A percentile compares a stretch with the other conserved stretches of the same genome.
These are phyloP conservation scores for Cryptotis parvus DNA, from an alignment of 2,113 vertebrate genomes.

Conservation along the genomic window DNA sequence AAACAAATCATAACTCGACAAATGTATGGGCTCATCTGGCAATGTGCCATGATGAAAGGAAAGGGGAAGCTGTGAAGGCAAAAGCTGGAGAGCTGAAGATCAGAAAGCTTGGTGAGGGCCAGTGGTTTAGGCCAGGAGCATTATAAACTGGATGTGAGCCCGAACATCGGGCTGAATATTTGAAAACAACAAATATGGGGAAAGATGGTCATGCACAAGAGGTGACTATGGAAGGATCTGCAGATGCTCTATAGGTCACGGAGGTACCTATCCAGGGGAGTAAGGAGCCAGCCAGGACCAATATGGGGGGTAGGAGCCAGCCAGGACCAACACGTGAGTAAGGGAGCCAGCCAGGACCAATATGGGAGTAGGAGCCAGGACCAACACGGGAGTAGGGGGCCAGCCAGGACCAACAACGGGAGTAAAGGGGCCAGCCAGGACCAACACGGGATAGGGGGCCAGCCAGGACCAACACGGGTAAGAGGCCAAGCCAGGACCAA, in stretches of 20 bases:
- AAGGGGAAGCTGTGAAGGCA: not conserved
- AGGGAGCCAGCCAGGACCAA: too few species aligned
- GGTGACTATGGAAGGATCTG: not conserved
- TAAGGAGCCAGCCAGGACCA: too few species aligned
- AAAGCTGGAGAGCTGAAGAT: not conserved
- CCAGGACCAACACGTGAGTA: too few species aligned
- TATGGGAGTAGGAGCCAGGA: too few species aligned
- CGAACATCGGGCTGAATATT: not conserved
- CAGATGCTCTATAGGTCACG: not conserved
- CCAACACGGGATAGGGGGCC: too few species aligned
- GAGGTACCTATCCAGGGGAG: not conserved
- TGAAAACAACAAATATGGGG: slow-evolving; percentile 34
- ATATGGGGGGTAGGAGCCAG: too few species aligned
- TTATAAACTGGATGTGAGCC: not conserved
- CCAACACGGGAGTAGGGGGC: too few species aligned
- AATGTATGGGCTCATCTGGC: not conserved
- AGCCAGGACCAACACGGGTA: too few species aligned
- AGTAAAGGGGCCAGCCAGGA: too few species aligned
- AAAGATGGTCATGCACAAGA: not conserved
- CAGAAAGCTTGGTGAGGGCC: not conserved
- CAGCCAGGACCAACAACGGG: too few species aligned
- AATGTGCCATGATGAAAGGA: not conserved
- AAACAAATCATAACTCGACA: slow-evolving; percentile 41
- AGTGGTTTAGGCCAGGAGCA: not conserved
- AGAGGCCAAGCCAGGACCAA: too few species aligned